Evolutionary conservation across 1,140 invertebrate species (phyloP), one percentile per base, ranked within the genome.

Genomic region (Drosophila lacertosa): DNA sequence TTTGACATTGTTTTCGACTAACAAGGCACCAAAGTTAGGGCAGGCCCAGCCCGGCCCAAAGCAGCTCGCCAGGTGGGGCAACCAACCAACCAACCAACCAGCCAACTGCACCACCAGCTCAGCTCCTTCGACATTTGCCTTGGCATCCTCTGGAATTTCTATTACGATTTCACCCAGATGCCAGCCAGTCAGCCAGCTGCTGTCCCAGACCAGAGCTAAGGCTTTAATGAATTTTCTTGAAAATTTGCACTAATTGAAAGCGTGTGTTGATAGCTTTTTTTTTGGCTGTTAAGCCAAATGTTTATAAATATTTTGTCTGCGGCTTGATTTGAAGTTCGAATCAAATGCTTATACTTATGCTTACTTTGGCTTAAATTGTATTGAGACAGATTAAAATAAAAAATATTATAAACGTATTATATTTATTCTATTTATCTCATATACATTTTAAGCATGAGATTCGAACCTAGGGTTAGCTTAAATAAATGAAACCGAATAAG

Each of bases 1-100:
- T 88, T 88, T 88, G 82, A 88, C 82, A 88, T 88, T 88, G 82
- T 88, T 88, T 88, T 83, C 82, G 78, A 74, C 82, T 82, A 86
- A 86, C 81, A 86, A 86, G 81, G 81, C 82, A 72, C 48, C 77
- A 81, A 88, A 86, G 73, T 86, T 82, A 66, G 77, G 33, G 57
- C 47, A 54, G 39, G 64, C 58, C 18, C 47, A 50, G 67, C 72
- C 66, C 81, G 70, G 65, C 24, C n/a, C n/a, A n/a, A n/a, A n/a
- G n/a, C n/a, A n/a, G n/a, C n/a, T n/a, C 37, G 47, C 66, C 66
- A 74, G 66, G 66, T 69, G 58, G 58, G 22, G 10, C 47, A 35
- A 4, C 4, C 51, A 39, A n/a, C 35, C 50, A 66, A 1, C n/a
- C 20, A 26, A 3, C 22, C 13, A 40, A 16, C 45, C 55, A 54